Conservation (phyloP, 2,888 invertebrate genomes). For the Lepidocyrtoides sp. region DNA sequence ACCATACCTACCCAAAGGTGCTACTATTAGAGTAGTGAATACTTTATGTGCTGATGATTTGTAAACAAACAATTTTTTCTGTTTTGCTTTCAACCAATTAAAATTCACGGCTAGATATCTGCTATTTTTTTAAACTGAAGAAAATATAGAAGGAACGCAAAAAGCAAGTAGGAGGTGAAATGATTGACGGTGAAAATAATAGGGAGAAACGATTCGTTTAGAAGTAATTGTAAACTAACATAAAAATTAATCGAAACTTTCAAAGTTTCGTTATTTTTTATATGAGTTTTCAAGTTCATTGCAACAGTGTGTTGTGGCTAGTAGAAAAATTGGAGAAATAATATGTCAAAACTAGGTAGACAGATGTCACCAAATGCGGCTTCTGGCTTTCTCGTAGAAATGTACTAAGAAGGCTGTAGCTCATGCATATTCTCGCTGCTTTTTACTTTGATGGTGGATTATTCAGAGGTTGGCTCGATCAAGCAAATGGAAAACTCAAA, state of each 20-base stretch:
- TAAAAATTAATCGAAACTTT: background rate
- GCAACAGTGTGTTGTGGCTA: background rate
- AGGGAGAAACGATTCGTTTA: background rate
- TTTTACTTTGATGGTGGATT: background rate
- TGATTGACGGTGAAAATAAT: background rate
- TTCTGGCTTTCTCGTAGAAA: constrained; percentile 65
- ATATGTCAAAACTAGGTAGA: constrained; percentile 72
- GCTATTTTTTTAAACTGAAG: background rate
- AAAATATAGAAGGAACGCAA: background rate
- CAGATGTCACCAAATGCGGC: constrained; percentile 81
- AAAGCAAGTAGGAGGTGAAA: background rate
- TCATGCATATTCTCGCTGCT: background rate
- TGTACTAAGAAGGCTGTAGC: background rate
- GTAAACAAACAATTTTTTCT: background rate
- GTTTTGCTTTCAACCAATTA: background rate
- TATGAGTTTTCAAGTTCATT: background rate
- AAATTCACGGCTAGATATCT: background rate
- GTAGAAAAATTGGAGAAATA: constrained; percentile 20
- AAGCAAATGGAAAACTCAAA: constrained; percentile 29
- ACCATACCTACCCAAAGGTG: too few species aligned
- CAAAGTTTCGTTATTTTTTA: background rate
- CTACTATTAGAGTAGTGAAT: too few species aligned
- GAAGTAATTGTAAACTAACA: background rate
- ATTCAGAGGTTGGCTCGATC: background rate
- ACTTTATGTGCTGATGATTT: constrained; percentile 17